These are phyloP conservation scores for Acestrorhynchus altus DNA, from an alignment of 2,797 vertebrate genomes.

Conservation along the genomic window DNA sequence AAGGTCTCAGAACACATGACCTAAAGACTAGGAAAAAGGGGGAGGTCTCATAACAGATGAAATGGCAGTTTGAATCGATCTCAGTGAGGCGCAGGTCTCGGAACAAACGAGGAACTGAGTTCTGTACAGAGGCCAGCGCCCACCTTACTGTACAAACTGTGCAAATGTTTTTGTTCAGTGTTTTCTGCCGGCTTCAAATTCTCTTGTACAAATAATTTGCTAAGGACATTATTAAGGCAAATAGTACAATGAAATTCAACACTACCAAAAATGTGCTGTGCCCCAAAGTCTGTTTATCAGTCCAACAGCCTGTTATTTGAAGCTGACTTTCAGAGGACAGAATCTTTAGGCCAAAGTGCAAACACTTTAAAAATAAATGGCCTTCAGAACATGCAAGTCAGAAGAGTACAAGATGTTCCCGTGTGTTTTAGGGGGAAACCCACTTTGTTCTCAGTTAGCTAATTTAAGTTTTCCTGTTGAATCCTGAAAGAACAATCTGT, in stretches of 20 bases:
- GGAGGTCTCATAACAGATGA: too few species aligned
- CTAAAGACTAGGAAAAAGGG: too few species aligned
- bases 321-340: neutral
- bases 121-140: too few species aligned
- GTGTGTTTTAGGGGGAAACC: slow-evolving; percentile 6
- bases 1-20: too few species aligned
- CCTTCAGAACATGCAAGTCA: slow-evolving; percentile 32
- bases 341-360: neutral
- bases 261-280: neutral
- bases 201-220: neutral
- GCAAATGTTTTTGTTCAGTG: too few species aligned
- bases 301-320: neutral
- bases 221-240: slow-evolving; percentile 7
- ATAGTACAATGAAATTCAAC: neutral
- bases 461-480: slow-evolving; percentile 40
- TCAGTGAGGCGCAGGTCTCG: too few species aligned
- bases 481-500: slow-evolving; percentile 53
- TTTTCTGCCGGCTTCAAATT: neutral
- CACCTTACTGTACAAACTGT: too few species aligned
- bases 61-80: too few species aligned
- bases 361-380: slow-evolving; percentile 28
- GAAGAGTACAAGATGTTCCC: slow-evolving; percentile 55
- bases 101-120: too few species aligned
- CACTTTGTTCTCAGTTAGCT: slow-evolving; percentile 17
- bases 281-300: neutral